These are phyloP conservation scores for Rhyzopertha dominica DNA, from an alignment of 1,140 invertebrate species.

Conservation along the genomic window DNA sequence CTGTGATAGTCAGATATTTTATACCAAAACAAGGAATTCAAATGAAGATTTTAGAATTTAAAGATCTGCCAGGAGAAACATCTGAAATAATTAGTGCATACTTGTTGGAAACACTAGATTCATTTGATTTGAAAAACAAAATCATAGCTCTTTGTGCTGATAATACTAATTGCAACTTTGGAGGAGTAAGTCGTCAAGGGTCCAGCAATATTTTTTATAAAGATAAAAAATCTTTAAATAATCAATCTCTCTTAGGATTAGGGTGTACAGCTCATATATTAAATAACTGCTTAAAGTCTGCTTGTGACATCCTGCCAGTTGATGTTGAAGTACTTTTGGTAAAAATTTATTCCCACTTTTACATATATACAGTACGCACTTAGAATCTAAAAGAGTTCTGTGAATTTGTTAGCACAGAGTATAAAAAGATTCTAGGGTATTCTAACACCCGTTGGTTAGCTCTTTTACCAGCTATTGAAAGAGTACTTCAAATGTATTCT, in stretches of 20 bases:
- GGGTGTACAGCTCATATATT: conserved; percentile 36
- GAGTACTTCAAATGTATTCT: conserved; percentile 20
- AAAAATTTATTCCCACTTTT: too few relatives aligned
- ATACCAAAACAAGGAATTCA: conserved; percentile 10
- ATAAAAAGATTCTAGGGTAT: conserved; percentile 20
- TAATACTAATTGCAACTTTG: conserved; percentile 22
- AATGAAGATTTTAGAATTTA: conserved; percentile 22
- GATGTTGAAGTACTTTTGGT: too few relatives aligned
- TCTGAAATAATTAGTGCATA: conserved; percentile 26
- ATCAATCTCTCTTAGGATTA: conserved; percentile 14
- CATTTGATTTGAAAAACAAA: conserved; percentile 22
- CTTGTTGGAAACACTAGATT: conserved; percentile 24
- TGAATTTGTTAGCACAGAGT: conserved; percentile 24
- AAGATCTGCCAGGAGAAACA: conserved; percentile 22
- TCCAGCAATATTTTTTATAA: neutral
- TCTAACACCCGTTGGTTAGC: conserved; percentile 30
- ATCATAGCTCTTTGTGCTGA: conserved; percentile 30
- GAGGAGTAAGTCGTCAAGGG: conserved; percentile 3
- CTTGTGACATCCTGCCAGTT: too few relatives aligned
- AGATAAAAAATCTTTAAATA: neutral
- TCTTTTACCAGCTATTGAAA: conserved; percentile 26
- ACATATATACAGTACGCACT: too few relatives aligned
- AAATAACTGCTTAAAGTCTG: too few relatives aligned
- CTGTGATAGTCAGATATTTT: conserved; percentile 6
- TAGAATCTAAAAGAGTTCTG: too few relatives aligned